These are phyloP conservation scores for Hyposoter dolosus DNA, from an alignment of 2,888 invertebrate species.

Conservation along the genomic window DNA sequence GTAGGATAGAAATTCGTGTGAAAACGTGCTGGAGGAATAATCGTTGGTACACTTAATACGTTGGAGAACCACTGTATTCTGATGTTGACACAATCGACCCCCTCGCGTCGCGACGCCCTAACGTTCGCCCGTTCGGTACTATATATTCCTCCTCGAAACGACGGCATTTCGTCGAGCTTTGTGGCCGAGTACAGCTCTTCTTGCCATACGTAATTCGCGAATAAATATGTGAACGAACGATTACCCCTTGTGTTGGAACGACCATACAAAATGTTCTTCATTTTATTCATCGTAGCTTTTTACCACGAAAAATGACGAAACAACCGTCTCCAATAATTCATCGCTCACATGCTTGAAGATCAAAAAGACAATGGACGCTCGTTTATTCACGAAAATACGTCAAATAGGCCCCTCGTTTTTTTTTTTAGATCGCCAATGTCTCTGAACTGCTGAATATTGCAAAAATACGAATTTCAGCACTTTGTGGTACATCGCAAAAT, in stretches of 20 bases:
- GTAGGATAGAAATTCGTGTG: constrained; percentile 19
- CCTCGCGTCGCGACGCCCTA: constrained; percentile 68
- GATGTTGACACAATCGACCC: constrained; percentile 78
- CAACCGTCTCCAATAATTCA: neutral
- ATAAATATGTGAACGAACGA: constrained; percentile 64
- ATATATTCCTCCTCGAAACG: constrained; percentile 40
- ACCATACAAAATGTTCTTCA: constrained; percentile 30
- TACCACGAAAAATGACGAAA: neutral
- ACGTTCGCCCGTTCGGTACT: constrained; percentile 47
- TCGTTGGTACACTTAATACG: constrained; percentile 47
- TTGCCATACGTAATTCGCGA: constrained; percentile 65
- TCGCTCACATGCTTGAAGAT: neutral
- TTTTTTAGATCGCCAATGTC: neutral
- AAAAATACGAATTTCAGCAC: neutral
- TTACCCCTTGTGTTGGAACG: constrained; percentile 38
- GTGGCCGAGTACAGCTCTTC: constrained; percentile 51
- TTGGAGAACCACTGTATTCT: constrained; percentile 74
- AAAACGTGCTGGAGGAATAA: constrained; percentile 46
- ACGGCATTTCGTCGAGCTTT: constrained; percentile 47
- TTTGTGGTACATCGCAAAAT: neutral
- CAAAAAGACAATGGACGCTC: neutral
- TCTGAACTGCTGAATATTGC: neutral
- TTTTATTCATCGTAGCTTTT: neutral
- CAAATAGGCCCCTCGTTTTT: neutral
- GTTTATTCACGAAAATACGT: neutral